Base-by-base conservation (phyloP, 1,140 invertebrate species). In the Drosophila busckii region DNA sequence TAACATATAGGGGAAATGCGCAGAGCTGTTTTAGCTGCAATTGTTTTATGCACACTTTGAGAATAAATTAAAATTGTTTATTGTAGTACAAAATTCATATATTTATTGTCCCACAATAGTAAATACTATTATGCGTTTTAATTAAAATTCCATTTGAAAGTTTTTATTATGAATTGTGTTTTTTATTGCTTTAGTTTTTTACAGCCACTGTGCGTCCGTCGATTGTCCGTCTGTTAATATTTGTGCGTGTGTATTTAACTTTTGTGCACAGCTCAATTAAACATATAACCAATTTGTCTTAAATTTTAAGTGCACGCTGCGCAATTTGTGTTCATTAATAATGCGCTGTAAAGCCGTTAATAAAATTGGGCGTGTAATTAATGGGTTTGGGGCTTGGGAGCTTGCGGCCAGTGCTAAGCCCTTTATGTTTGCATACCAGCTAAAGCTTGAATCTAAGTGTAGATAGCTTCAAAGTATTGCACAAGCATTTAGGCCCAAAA, bases 321-420 rank as follows among this genome's bases (percentile, higher is more conserved):
- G 4, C 6, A 22, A 7, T 32, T 35, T 29, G n/a, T 26, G 8
- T 26, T 28, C 50, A 54, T 58, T 67, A 55, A 68, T 64, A 48
- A 28, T 40, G 10, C 25, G 4, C 34, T 28, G 5, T 29, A 23
- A 25, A 42, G 25, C 29, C 28, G 44, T 67, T 67, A 54, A 71
- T 64, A 49, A 68, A 49, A 52, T 48, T 63, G 32, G 37, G 44
- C 23, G 28, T 52, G 62, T 55, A 80, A 80, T 80, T 78, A 71
- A 78, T 71, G 56, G 56, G 35, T 15, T 25, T 20, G 26, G 32
- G 28, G 7, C 20, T 20, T 38, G 28, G 22, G 38, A 22, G 23
- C 37, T 62, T 50, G 45, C 44, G 41, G 48, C 42, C 48, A 61
- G 64, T 64, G 32, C 42, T 53, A 62, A 67, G 50, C 62, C 26